Evolutionary conservation across 1,140 invertebrate species (phyloP).

Genomic region (Zeugodacus cucurbitae): DNA sequence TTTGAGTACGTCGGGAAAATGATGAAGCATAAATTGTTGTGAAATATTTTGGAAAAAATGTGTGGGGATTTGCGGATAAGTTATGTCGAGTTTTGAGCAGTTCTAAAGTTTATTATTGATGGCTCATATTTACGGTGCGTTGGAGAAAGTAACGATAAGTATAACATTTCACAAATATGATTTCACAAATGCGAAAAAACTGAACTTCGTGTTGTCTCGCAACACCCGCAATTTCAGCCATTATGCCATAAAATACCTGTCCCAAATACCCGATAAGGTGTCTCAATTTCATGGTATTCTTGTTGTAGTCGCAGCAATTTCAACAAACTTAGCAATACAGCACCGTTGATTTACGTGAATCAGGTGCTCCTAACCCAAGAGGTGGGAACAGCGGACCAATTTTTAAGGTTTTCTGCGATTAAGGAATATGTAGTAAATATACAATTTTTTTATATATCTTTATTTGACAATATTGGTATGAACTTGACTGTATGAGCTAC

Average conservation of each 20-base stretch:
- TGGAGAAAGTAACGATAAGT: neutral
- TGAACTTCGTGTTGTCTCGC: neutral
- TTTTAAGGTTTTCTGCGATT: too few species aligned
- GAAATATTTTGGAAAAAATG: slow-evolving; percentile 15
- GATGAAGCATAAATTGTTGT: slow-evolving; percentile 1
- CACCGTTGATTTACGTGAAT: too few species aligned
- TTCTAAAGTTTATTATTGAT: neutral
- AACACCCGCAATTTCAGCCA: neutral
- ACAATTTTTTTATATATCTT: too few species aligned
- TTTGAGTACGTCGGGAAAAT: slow-evolving; percentile 20
- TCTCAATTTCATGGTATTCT: too few species aligned
- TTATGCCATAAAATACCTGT: neutral
- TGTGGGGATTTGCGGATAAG: neutral
- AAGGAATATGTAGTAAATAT: too few species aligned
- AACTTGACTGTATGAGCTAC: too few species aligned
- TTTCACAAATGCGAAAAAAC: neutral
- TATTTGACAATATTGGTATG: too few species aligned
- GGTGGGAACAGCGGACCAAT: too few species aligned
- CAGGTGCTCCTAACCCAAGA: too few species aligned
- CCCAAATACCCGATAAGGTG: too few species aligned
- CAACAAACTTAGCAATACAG: neutral
- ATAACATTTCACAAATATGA: neutral
- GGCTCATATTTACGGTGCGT: neutral
- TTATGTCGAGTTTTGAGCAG: neutral
- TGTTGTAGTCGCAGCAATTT: neutral